These are phyloP conservation scores for Vultur gryphus DNA, from an alignment of 2,797 vertebrate species.

Conservation along the genomic window DNA sequence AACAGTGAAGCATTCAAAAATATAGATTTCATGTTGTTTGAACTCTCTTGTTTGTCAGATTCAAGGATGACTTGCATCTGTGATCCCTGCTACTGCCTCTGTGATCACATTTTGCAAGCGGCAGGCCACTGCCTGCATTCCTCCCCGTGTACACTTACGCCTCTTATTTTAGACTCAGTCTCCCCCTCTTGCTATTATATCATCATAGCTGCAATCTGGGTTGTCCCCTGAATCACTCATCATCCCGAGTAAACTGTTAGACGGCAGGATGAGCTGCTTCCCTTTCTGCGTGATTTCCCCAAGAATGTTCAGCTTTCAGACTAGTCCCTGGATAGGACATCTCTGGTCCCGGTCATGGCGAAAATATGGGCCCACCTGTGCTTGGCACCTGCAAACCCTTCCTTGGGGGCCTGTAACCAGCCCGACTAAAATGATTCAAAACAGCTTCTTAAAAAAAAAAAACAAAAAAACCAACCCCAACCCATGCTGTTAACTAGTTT, in stretches of 20 bases:
- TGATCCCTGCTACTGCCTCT: neutral
- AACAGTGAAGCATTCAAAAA: neutral
- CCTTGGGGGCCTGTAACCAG: neutral
- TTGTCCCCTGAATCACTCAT: neutral
- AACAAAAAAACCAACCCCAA: accelerated
- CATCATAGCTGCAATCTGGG: neutral
- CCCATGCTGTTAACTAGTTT: neutral
- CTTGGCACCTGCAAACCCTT: neutral
- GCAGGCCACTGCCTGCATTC: neutral
- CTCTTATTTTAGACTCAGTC: neutral
- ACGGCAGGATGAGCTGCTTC: neutral
- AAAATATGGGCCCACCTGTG: neutral
- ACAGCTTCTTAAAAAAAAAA: neutral
- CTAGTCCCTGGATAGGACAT: neutral
- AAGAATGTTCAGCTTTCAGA: neutral
- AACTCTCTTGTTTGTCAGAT: neutral
- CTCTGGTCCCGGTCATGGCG: neutral
- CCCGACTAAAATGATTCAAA: neutral
- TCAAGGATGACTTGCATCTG: neutral
- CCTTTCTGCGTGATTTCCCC: neutral
- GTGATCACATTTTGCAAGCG: neutral
- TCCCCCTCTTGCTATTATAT: neutral
- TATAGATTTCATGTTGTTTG: neutral
- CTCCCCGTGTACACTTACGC: accelerated
- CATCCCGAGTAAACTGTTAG: neutral